Base-by-base conservation (phyloP, 1,140 invertebrate genomes). In the Diorhabda carinulata region DNA sequence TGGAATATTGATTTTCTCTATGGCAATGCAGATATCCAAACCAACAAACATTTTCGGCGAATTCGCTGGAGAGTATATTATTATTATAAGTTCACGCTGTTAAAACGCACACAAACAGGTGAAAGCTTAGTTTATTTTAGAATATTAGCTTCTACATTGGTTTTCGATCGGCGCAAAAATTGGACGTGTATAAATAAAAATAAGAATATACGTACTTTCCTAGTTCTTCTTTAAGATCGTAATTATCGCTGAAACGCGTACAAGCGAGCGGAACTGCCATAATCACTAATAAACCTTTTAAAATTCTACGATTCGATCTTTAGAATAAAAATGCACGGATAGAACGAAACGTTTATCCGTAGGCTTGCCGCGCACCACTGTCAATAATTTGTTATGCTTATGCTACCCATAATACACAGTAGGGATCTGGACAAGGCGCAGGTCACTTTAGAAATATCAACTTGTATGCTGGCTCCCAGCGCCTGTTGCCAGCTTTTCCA, bases 141-240 rank as follows among this genome's bases (percentile, higher is more conserved):
- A 68, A 56, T 73, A 57, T 52, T 64, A 56, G 67, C 56, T 67
- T 61, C 45, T 47, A 43, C 10, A 67, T 40, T 62, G 56, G 63
- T 72, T 72, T 73, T 66, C 52, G 41, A 57, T 43, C 58, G 10
- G 44, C 64, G 61, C 65, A 61, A 61, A 52, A 52, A 52, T 8
- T 52, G 57, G 61, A 10, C 66, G 67, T 59, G 61, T 64, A 64
- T 62, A 69, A 62, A 68, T 47, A 65, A 64, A 25, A 43, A 56
- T 41, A 42, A 40, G 40, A 25, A 5, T 25, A 57, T 84, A 95
- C 95, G 93, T 90, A 97, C 95, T 99, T 99, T 84, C 98, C 98
- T 78, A 99, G 88, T 87, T 99, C 98, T 86, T 99, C 98, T 87
- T 99, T 99, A 73, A 99, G 90, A 79, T 99, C 98, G 85, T 99